Base-by-base conservation (phyloP, 53 echinoderm and acorn worm genomes). In the Paelopatides confundens region DNA sequence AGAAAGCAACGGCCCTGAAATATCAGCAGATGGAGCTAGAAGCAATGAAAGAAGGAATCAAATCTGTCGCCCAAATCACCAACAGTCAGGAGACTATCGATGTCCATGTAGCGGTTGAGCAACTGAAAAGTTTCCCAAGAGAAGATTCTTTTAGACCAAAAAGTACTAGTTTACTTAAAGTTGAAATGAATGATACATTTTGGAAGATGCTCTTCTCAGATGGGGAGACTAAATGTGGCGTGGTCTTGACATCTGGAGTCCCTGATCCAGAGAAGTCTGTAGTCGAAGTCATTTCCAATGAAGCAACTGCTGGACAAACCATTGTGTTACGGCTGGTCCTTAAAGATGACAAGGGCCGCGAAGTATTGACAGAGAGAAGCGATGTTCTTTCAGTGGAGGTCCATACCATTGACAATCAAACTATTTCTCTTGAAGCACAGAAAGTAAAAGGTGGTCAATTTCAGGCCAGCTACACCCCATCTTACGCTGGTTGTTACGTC, bases 1-100 rank as follows among this genome's bases (percentile, higher is more conserved):
- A 95, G 87, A 88, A 90, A 49, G 88, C 86, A 1, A 65, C 79
- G 51, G 76, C 28, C 29, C 63, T 84, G 81, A 86, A 86, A 35
- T 77, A 54, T 1, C 83, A 92, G 62, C 21, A 40, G 74, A 74
- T 26, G n/a, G 74, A 74, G 21, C 47, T 74, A n/a, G 29, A 27
- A 46, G 26, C 23, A n/a, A 23, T 39, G 18, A 23, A 17, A 39
- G 74, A 38, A 9, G 37, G 46, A 10, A 12, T 74, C 24, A 35
- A 8, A 46, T 4, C 4, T 26, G n/a, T 46, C 1, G 6, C 0
- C 35, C 24, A 39, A 37, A 9, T 24, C 15, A 26, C 39, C 11
- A 40, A 21, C 1, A 35, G 2, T 26, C 74, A 46, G 74, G 39
- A 23, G 2, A 23, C 1, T 1, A 14, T 74, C 1, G 74, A 74